Evolutionary conservation across 2,888 invertebrate species (phyloP).

Genomic region (Eumacrocentrus americanus): DNA sequence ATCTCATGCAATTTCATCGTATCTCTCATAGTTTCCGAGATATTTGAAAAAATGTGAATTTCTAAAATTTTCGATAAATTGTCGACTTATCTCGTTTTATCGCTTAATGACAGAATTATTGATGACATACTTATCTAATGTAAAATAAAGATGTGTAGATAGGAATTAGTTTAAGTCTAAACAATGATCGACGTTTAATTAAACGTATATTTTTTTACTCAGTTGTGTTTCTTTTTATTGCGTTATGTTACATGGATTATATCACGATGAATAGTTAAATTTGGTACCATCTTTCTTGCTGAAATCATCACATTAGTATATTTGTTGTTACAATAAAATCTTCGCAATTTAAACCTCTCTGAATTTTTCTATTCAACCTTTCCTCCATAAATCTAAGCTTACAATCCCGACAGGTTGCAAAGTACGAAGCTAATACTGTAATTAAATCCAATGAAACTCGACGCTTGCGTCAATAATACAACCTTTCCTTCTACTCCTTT

Average conservation of each 20-base stretch:
- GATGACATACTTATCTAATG: no score
- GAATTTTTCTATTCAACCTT: conserved; percentile 21
- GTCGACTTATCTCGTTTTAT: no score
- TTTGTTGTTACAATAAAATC: conserved; percentile 37
- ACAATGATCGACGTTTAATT: no score
- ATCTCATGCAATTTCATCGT: no score
- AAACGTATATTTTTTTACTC: background rate
- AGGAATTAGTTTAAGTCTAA: no score
- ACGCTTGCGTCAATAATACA: conserved; percentile 42
- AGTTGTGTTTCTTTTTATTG: conserved; percentile 33
- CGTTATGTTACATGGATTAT: conserved; percentile 41
- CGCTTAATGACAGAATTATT: no score
- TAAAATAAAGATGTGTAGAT: no score
- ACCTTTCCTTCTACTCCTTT: conserved; percentile 35
- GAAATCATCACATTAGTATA: conserved; percentile 24
- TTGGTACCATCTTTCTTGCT: conserved; percentile 39
- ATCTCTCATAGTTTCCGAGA: no score
- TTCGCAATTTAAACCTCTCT: conserved; percentile 41
- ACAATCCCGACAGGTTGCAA: no score
- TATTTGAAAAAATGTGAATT: no score
- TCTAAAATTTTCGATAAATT: no score
- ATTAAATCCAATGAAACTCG: conserved; percentile 22
- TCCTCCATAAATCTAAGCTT: no score
- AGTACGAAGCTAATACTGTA: conserved; percentile 28
- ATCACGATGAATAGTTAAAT: conserved; percentile 56